Evolutionary conservation across 1,140 invertebrate genomes (phyloP), one percentile per base, ranked within the genome.

Genomic region (Pinna nobilis): DNA sequence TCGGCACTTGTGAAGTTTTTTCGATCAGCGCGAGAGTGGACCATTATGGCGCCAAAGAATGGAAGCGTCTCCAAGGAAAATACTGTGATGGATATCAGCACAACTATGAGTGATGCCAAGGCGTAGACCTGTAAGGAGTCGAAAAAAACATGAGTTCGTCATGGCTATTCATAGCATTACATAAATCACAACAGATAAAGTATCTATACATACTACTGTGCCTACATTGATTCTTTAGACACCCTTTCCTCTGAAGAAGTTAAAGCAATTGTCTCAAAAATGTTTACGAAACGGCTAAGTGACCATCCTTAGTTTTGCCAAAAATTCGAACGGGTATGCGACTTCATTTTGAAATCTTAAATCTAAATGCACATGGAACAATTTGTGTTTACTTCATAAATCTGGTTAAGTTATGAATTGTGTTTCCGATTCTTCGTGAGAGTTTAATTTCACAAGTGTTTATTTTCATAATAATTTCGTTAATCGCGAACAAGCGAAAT

Each of bases 41-140:
- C 60, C 4, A 53, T 50, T 30, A 71, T 41, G 3, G 67, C 44
- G 9, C 60, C 78, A 55, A 74, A 77, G 50, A 49, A 69, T 1
- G 78, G 78, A 25, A 77, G 64, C 5, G 79, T 82, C 28, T 82
- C 81, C 41, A 82, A 32, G 7, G 76, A 61, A 37, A 82, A 75
- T 9, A 79, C 72, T 0, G 71, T 69, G 13, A 82, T 82, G 5
- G 79, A 81, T 3, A 80, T 13, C 3, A 72, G 49, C 18, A 82
- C 79, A 3, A 82, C 49, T 7, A 70, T 39, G 23, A 81, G 41
- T 4, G 79, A 79, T 20, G 70, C 47, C 13, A 77, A 15, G 37
- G 81, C 81, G 69, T 72, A 81, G 3, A 70, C 41, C 81, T 82
- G 76, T 18, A 79, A 74, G 44, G 60, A 53, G 32, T 66, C 44